Conservation (phyloP, 2,113 vertebrate species). For the Guaruba guarouba region DNA sequence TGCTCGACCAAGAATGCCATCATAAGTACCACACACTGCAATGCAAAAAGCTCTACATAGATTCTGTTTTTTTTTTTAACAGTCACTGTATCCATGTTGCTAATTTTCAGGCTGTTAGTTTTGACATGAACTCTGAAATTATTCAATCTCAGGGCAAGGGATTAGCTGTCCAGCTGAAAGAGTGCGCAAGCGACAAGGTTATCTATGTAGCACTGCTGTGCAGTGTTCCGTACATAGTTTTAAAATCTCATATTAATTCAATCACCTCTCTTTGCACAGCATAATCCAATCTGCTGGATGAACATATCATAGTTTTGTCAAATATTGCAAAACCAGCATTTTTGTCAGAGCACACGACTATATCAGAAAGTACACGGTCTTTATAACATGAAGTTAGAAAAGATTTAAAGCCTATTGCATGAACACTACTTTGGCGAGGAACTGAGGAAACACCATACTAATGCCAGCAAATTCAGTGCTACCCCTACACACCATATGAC, state of each 20-base stretch:
- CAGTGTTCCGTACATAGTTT: neutral
- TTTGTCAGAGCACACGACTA: neutral
- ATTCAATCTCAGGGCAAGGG: neutral
- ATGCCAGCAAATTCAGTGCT: neutral
- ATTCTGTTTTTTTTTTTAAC: neutral
- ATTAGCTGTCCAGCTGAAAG: neutral
- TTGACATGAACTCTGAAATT: neutral
- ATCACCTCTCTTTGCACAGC: neutral
- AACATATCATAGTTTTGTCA: neutral
- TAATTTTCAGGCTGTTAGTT: neutral
- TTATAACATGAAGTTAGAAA: neutral
- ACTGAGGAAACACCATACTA: neutral
- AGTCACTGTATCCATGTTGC: neutral
- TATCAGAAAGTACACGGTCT: neutral
- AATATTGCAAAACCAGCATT: neutral
- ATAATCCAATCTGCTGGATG: neutral
- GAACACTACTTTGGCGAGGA: neutral
- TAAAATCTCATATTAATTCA: neutral
- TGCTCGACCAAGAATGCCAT: neutral
- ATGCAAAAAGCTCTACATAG: neutral
- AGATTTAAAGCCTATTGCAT: neutral
- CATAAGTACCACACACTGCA: neutral
- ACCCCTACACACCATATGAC: neutral
- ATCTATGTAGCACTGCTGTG: neutral
- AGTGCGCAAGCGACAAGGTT: neutral